phyloP scores from a whole-genome alignment of 1,140 invertebrate genomes.

The Pseudoatta argentina region DNA sequence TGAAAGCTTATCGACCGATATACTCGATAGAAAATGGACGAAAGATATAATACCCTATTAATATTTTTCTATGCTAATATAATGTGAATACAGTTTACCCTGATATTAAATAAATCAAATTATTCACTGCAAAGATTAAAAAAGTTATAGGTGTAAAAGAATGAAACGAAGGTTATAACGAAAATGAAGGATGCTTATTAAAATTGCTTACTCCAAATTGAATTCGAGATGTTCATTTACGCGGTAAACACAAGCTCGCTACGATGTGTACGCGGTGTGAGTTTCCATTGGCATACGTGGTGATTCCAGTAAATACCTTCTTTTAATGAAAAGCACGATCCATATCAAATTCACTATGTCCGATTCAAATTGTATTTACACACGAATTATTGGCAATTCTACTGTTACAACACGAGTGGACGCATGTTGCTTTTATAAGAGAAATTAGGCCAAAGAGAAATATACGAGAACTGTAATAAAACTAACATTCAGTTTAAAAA shows the following conservation, averaged over 20 bases:
- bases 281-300: not conserved
- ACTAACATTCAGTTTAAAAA: not conserved
- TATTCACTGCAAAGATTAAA: not conserved
- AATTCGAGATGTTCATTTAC: constrained; percentile 42
- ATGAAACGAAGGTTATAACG: not conserved
- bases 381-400: constrained; percentile 53
- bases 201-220: constrained; percentile 30
- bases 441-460: constrained; percentile 18
- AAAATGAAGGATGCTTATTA: not conserved
- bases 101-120: constrained; percentile 5
- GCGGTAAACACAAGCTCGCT: constrained; percentile 22
- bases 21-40: not conserved
- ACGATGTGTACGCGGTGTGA: constrained; percentile 22
- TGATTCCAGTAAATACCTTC: constrained; percentile 59
- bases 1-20: no score
- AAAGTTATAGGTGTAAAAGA: not conserved
- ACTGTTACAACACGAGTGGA: constrained; percentile 26
- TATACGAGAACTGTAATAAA: not conserved
- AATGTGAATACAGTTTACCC: not conserved
- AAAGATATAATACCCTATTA: not conserved
- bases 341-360: constrained; percentile 43
- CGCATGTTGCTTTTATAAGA: constrained; percentile 18
- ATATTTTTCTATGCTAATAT: not conserved
- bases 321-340: constrained; percentile 62
- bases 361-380: constrained; percentile 53